Percentiles rank a stretch among this genome's conserved stretches.
phyloP scores from a whole-genome alignment of 2,888 invertebrate species.

The Didymodactylos carnosus region DNA sequence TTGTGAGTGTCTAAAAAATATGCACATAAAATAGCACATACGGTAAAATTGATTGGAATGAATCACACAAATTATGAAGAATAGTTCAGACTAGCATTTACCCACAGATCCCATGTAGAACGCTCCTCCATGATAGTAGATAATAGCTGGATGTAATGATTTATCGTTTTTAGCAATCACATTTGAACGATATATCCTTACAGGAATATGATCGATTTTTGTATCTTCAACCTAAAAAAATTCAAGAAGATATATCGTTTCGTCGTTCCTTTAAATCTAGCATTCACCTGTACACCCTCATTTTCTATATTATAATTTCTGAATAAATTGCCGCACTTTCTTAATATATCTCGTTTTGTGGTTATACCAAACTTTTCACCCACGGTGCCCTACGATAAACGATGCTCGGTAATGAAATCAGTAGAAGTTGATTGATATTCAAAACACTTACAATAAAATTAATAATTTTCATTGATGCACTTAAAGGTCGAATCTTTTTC shows the following conservation, averaged over 20 bases:
- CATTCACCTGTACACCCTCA: neutral
- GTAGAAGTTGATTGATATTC: neutral
- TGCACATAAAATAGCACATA: too few relatives aligned
- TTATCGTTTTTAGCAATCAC: neutral
- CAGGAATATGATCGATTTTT: neutral
- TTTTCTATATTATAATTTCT: neutral
- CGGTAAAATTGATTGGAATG: neutral
- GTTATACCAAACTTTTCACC: neutral
- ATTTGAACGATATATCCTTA: neutral
- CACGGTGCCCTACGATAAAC: neutral
- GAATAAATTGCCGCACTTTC: too few relatives aligned
- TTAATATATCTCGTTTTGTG: too few relatives aligned
- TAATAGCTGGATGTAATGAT: neutral
- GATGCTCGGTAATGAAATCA: too few relatives aligned
- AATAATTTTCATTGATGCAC: neutral
- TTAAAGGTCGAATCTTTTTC: neutral
- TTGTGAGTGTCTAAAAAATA: constrained; percentile 7
- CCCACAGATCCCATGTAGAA: neutral
- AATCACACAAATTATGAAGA: neutral
- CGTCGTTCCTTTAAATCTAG: too few relatives aligned
- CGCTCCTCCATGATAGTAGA: constrained; percentile 5
- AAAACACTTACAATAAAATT: neutral
- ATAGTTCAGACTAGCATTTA: neutral
- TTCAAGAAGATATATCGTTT: neutral
- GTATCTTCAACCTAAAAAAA: neutral